A percentile compares a stretch with the other conserved stretches of the same genome.
These are phyloP conservation scores for Ophthalmolycus amberensis DNA, from an alignment of 2,113 vertebrate genomes.

Conservation along the genomic window DNA sequence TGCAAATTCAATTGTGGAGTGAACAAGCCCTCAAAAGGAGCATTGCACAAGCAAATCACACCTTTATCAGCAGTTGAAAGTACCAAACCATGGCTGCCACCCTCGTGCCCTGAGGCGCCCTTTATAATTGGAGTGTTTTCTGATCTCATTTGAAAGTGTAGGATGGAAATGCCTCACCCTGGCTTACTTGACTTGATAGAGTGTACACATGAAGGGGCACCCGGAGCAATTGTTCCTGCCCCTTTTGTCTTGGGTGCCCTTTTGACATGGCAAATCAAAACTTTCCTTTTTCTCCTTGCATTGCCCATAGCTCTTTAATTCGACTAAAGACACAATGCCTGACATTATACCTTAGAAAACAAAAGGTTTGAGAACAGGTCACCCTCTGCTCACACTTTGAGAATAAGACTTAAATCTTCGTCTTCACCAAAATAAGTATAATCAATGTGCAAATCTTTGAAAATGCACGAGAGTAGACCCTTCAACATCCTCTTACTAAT, in stretches of 20 bases:
- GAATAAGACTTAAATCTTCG: background rate
- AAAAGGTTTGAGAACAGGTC: background rate
- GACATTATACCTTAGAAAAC: background rate
- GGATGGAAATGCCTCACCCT: slow-evolving; percentile 29
- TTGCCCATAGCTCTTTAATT: slow-evolving; percentile 1
- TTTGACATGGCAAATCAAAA: slow-evolving; percentile 62
- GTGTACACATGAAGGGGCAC: slow-evolving; percentile 33
- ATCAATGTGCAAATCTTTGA: background rate
- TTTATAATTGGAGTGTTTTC: slow-evolving; percentile 47
- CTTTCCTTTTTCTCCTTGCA: background rate
- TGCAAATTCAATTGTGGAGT: slow-evolving; percentile 23
- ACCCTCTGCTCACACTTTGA: background rate
- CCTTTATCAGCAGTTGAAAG: slow-evolving; percentile 34
- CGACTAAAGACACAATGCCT: slow-evolving; percentile 2
- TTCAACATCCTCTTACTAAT: background rate
- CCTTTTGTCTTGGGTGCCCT: slow-evolving; percentile 42
- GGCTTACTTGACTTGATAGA: slow-evolving; percentile 33
- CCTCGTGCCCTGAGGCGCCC: slow-evolving; percentile 26
- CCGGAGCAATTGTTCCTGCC: slow-evolving; percentile 36
- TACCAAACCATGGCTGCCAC: slow-evolving; percentile 11
- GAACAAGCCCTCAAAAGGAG: slow-evolving; percentile 5
- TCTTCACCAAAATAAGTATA: background rate
- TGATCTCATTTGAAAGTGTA: slow-evolving; percentile 49
- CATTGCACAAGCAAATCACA: slow-evolving; percentile 20
- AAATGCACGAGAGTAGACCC: background rate